Percentiles rank a stretch among this genome's conserved stretches.
Conservation (phyloP, 2,113 vertebrate species). For the Corythaeola cristata region DNA sequence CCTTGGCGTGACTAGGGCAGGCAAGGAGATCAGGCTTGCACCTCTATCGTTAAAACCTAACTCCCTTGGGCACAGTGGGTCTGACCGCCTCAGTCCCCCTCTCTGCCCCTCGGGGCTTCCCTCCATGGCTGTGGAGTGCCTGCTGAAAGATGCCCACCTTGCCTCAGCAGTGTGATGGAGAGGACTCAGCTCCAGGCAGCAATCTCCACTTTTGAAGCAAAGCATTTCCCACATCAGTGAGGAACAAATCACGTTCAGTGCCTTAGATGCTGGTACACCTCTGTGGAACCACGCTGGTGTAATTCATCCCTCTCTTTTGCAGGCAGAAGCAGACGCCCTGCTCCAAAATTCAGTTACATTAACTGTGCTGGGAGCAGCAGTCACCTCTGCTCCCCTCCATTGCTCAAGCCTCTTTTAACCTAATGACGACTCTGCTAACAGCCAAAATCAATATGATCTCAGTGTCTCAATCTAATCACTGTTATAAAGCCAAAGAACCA, state of each 20-base stretch:
- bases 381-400: constrained; percentile 12
- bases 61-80: rapidly evolving
- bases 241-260: not conserved
- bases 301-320: not conserved
- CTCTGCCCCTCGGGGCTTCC: not conserved
- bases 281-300: not conserved
- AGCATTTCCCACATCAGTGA: not conserved
- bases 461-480: constrained; percentile 19
- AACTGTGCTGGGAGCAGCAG: not conserved
- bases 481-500: not conserved
- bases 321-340: not conserved
- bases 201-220: not conserved
- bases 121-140: not conserved
- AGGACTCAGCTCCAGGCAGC: not conserved
- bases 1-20: not conserved
- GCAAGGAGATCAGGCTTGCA: not conserved
- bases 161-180: not conserved
- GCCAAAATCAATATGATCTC: constrained; percentile 37
- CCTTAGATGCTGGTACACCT: not conserved
- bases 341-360: constrained; percentile 15
- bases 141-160: not conserved
- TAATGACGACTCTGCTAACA: constrained; percentile 42
- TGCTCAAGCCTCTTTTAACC: constrained; percentile 17
- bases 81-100: not conserved
- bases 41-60: too few species aligned